phyloP scores from a whole-genome alignment of 2,113 vertebrate genomes.

The Paracanthobrama guichenoti region DNA sequence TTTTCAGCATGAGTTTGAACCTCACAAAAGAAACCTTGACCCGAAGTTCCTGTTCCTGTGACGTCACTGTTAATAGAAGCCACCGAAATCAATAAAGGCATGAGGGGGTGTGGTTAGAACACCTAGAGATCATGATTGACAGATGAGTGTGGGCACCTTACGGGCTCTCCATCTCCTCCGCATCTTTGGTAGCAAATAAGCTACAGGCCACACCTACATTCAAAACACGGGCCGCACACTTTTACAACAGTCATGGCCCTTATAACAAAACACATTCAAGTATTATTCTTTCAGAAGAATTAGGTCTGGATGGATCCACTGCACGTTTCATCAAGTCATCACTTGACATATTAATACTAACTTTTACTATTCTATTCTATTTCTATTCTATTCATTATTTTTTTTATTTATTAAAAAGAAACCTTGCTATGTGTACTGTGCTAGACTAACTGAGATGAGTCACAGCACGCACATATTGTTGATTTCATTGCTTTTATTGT shows the following conservation, averaged over 20 bases:
- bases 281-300: background rate
- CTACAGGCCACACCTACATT: constrained; percentile 44
- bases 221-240: constrained; percentile 42
- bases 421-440: no score
- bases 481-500: no score
- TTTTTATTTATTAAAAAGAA: no score
- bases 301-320: background rate
- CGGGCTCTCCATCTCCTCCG: constrained; percentile 50
- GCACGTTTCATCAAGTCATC: no score
- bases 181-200: constrained; percentile 46
- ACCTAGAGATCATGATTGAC: constrained; percentile 28
- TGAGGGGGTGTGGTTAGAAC: constrained; percentile 44
- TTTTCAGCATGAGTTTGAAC: background rate
- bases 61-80: constrained; percentile 43
- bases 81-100: constrained; percentile 26
- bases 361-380: no score
- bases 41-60: constrained; percentile 32
- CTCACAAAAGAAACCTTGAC: background rate
- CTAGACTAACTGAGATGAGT: no score
- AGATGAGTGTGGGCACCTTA: constrained; percentile 51
- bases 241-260: background rate
- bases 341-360: no score
- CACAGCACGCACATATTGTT: no score
- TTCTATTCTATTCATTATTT: no score
- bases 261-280: background rate